Base-by-base conservation (phyloP, 2,888 invertebrate genomes). In the Scrobipalpa atriplicella region DNA sequence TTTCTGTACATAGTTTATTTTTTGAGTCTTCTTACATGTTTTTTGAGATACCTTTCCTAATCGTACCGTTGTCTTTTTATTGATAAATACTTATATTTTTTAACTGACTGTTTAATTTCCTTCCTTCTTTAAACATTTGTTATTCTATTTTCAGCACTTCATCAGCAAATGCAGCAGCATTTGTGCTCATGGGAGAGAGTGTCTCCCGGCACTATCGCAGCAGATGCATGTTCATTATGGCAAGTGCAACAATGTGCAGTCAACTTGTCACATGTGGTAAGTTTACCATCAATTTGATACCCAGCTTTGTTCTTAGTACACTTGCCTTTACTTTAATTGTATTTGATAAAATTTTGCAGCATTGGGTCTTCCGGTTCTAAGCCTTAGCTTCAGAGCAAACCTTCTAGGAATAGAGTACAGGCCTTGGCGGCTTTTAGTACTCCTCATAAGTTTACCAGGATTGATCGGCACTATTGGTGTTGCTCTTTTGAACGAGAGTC, bases 371-470 rank as follows among this genome's bases (percentile, higher is more conserved):
- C 87, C 89, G 21, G 75, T 88, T 62, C 83, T 87, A 67, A 68
- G 72, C 0, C 68, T 84, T 10, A 75, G 76, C 11, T 86, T 94
- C 71, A 80, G 86, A 7, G 62, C 91, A 0, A 74, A 87, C 0
- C 73, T 90, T 13, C 56, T 94, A 18, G 84, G 84, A 2, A 73
- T 96, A 70, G 81, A 83, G 0, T 94, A 95, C 74, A 93, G 94
- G 66, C 95, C 96, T 0, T 97, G 97, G 97, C 90, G 97, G 58
- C 74, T 96, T 19, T 94, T 96, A 63, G 83, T 97, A 52, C 92
- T 95, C 10, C 73, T 95, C 0, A 93, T 96, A 71, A 93, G 94
- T 65, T 36, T 95, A 0, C 94, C 97, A 0, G 94, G 95, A 62
- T 75, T 95, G 0, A 51, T 95, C 0, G 94, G 95, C 0, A 92